phyloP scores from a whole-genome alignment of 2,888 invertebrate genomes.

The Ypsolopha sequella region DNA sequence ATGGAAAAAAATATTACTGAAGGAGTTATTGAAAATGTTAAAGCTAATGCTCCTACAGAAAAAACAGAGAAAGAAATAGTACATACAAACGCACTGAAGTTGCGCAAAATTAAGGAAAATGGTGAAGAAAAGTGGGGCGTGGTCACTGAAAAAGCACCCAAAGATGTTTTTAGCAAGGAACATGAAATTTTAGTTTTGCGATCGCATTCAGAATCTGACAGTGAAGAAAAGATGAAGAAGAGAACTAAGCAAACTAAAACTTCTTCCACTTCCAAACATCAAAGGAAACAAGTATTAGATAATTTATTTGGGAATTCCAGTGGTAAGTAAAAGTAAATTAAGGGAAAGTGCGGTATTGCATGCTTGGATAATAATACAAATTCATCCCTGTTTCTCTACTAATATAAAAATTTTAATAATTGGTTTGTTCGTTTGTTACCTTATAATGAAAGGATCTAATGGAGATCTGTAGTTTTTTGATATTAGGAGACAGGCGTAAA shows the following conservation, averaged over 20 bases:
- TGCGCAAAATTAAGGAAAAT: neutral
- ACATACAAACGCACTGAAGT: neutral
- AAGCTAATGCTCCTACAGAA: neutral
- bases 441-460: too few species aligned
- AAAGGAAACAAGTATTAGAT: constrained; percentile 33
- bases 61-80: neutral
- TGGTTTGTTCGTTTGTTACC: too few species aligned
- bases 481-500: too few species aligned
- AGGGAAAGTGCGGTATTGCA: constrained; percentile 4
- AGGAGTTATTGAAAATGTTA: constrained; percentile 6
- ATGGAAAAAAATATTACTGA: constrained; percentile 1
- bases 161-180: neutral
- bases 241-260: constrained; percentile 11
- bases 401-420: too few species aligned
- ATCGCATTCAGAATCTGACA: constrained; percentile 33
- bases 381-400: neutral
- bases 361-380: neutral
- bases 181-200: constrained; percentile 19
- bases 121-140: too few species aligned
- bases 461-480: too few species aligned
- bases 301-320: constrained; percentile 49
- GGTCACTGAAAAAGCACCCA: neutral
- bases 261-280: constrained; percentile 16
- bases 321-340: constrained; percentile 44
- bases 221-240: constrained; percentile 9